phyloP scores from a whole-genome alignment of 2,113 vertebrate species.

The Macrotus californicus region DNA sequence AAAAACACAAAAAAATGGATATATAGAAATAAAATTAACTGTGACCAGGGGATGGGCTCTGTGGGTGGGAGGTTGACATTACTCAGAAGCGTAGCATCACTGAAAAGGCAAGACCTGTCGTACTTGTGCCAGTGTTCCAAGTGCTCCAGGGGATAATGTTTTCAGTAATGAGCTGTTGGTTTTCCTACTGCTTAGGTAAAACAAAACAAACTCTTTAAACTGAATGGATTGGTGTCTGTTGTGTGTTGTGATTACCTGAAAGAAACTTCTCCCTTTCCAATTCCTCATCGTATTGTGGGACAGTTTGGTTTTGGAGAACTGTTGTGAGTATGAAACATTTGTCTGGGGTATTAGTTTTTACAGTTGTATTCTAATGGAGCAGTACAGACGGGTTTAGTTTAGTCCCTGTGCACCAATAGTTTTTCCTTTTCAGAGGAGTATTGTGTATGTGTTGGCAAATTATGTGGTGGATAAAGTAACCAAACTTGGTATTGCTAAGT shows the following conservation, averaged over 20 bases:
- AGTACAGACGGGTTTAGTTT: background rate
- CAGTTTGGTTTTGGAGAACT: constrained; percentile 50
- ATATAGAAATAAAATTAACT: constrained; percentile 38
- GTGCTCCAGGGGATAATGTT: background rate
- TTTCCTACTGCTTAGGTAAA: constrained; percentile 30
- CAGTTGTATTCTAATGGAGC: background rate
- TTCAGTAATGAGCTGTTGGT: constrained; percentile 33
- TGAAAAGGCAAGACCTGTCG: background rate
- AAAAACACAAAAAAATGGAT: constrained; percentile 12
- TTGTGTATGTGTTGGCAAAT: constrained; percentile 53
- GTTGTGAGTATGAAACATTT: constrained; percentile 26
- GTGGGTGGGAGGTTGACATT: constrained; percentile 7
- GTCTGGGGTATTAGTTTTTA: constrained; percentile 26
- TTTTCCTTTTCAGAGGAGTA: background rate
- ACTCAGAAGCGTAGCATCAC: constrained; percentile 22
- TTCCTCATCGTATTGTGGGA: background rate
- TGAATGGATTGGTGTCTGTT: constrained; percentile 25
- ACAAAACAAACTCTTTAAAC: constrained; percentile 19
- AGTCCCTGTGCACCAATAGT: background rate
- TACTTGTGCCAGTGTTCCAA: constrained; percentile 22
- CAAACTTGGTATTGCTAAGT: constrained; percentile 63
- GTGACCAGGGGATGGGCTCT: background rate
- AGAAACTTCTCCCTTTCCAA: background rate
- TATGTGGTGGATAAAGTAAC: constrained; percentile 46
- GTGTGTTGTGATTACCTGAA: constrained; percentile 21